phyloP scores from a whole-genome alignment of 2,888 invertebrate species.

The Charanyca ferruginea region DNA sequence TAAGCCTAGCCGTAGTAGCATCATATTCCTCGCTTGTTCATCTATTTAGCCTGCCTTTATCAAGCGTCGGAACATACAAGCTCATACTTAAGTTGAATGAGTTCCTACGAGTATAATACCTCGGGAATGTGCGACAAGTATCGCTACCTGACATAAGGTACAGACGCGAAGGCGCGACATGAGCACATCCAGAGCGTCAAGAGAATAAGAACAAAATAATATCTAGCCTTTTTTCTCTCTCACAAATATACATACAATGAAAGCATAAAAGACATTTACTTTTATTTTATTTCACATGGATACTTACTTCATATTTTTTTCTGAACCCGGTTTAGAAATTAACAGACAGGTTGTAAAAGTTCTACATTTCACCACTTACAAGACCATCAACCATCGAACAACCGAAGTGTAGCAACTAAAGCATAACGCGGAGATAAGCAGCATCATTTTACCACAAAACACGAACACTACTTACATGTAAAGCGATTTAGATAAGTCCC shows the following conservation, averaged over 20 bases:
- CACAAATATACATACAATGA: constrained; percentile 53
- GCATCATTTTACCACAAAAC: constrained; percentile 49
- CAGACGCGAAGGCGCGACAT: constrained; percentile 29
- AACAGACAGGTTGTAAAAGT: constrained; percentile 18
- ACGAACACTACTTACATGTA: constrained; percentile 65
- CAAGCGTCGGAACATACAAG: constrained; percentile 32
- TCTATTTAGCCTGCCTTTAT: constrained; percentile 35
- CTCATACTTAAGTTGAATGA: constrained; percentile 43
- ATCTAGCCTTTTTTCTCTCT: constrained; percentile 16
- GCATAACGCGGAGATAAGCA: constrained; percentile 58
- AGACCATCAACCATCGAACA: constrained; percentile 35
- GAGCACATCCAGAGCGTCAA: constrained; percentile 33
- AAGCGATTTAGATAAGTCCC: constrained; percentile 72
- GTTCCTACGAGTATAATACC: constrained; percentile 42
- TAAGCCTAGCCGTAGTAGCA: constrained; percentile 8
- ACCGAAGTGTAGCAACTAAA: constrained; percentile 52
- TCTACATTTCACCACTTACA: constrained; percentile 36
- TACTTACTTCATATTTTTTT: constrained; percentile 5
- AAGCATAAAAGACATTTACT: constrained; percentile 29
- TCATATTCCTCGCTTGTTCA: constrained; percentile 17
- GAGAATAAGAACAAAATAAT: constrained; percentile 43
- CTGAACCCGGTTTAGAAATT: constrained; percentile 4
- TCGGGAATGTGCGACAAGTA: constrained; percentile 54
- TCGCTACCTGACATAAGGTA: constrained; percentile 54
- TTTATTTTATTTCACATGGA: constrained; percentile 34